Base-by-base conservation (phyloP, 2,113 vertebrate species). In the Caloenas nicobarica region DNA sequence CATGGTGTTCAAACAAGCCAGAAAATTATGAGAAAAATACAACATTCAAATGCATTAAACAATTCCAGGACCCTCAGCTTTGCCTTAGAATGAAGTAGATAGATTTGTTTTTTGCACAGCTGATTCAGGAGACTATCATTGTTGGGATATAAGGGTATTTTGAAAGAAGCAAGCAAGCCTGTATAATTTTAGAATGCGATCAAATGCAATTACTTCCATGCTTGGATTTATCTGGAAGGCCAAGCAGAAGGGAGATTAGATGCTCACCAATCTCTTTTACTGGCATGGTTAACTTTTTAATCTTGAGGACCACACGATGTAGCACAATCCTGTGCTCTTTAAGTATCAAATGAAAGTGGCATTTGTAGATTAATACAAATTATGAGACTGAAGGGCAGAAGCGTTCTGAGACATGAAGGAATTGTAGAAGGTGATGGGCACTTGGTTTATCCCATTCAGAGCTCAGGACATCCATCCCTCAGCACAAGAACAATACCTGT, bases 161-260 rank as follows among this genome's bases (percentile, higher is more conserved):
- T 44, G 61, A 91, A 88, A 85, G 40, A 71, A 91, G 84, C 66
- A 88, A 91, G 48, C 58, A 78, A 81, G 31, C 68, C 54, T 5
- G 4, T 57, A 72, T 71, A 87, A 82, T 90, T 96, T 94, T 68
- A 96, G 88, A 88, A 79, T 54, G 82, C 38, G 78, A 83, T 66
- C 74, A 91, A 95, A 91, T 0, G 0, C 29, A 82, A 95, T 93
- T 96, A 96, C 29, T 93, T 94, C 77, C 61, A 89, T 53, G 69
- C 65, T 70, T 79, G 84, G 65, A 91, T 86, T 96, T 97, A 69
- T 85, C 64, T 78, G 73, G 88, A 89, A 89, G 44, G 42, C 93
- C 87, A 91, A 48, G 66, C 36, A 94, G 26, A 40, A 64, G 34
- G 26, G 42, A 78, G 93, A 96, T 93, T 85, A 94, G 71, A 54